These are phyloP conservation scores for Phalanger gymnotis DNA, from an alignment of 2,797 vertebrate genomes.

Conservation along the genomic window DNA sequence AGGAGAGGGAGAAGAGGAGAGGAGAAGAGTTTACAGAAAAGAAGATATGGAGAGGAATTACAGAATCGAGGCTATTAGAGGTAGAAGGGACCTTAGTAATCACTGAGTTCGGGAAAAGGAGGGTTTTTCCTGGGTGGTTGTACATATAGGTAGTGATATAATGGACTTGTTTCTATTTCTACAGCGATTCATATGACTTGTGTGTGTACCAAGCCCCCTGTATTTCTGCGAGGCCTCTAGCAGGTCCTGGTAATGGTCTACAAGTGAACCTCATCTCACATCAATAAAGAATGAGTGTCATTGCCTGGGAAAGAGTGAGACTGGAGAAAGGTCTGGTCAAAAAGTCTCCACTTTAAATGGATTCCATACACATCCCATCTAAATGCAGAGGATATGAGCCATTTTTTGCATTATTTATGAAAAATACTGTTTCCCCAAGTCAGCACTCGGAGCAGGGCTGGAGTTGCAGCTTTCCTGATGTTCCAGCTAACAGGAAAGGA, in stretches of 20 bases:
- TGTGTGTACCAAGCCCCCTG: not conserved
- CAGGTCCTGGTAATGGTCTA: not conserved
- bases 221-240: not conserved
- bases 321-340: slow-evolving; percentile 3
- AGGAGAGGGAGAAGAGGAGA: not conserved
- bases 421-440: accelerated
- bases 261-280: not conserved
- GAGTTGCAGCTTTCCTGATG: not conserved
- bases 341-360: not conserved
- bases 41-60: not conserved
- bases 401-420: not conserved
- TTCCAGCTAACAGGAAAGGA: accelerated
- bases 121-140: not conserved
- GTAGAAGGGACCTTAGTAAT: not conserved
- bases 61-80: not conserved
- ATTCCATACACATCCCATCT: slow-evolving; percentile 19
- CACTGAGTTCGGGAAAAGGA: not conserved
- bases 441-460: not conserved
- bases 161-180: not conserved
- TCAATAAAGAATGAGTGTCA: slow-evolving; percentile 5
- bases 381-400: not conserved
- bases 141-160: not conserved
- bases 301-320: not conserved
- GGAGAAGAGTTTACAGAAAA: not conserved
- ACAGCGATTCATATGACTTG: not conserved